phyloP scores from a whole-genome alignment of 2,797 vertebrate species.

The Lemur catta region DNA sequence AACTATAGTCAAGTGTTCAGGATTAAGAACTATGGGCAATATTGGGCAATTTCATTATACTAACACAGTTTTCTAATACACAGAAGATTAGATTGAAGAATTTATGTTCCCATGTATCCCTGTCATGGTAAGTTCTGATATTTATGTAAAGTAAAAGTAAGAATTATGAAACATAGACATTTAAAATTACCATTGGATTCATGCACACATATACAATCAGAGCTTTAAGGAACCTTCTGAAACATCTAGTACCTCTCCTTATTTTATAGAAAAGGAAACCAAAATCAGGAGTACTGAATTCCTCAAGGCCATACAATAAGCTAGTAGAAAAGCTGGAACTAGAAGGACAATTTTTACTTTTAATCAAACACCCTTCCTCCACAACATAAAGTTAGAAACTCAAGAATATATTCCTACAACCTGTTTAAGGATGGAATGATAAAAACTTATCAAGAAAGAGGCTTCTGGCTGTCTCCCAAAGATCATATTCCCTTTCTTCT shows the following conservation, averaged over 20 bases:
- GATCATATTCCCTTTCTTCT: background rate
- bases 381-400: background rate
- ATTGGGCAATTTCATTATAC: background rate
- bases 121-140: background rate
- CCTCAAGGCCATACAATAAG: background rate
- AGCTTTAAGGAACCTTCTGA: background rate
- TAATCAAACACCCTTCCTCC: background rate
- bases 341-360: background rate
- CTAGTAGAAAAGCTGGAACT: background rate
- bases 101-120: background rate
- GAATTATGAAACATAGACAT: background rate
- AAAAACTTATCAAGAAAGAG: background rate
- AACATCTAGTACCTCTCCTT: background rate
- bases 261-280: constrained; percentile 10
- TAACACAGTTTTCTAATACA: background rate
- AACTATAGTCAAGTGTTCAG: background rate
- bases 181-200: background rate
- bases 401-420: background rate
- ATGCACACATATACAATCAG: background rate
- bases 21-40: background rate
- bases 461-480: background rate
- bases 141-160: background rate
- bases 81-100: background rate
- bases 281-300: background rate
- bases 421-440: background rate